Evolutionary conservation across 2,113 vertebrate species (phyloP).

Genomic region (Acrocephalus kingi): DNA sequence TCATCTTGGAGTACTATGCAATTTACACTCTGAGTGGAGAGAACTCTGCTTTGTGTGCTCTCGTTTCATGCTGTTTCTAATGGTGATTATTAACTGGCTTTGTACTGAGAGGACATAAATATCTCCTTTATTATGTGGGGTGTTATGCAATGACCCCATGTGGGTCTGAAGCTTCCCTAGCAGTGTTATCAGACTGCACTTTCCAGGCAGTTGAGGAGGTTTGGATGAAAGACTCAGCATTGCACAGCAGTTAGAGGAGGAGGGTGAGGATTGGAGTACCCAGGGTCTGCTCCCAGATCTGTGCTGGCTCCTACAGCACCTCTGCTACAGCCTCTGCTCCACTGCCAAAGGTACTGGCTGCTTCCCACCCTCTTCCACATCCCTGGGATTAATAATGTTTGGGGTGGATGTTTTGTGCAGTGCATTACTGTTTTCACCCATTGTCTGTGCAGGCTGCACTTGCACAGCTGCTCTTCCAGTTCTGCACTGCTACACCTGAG

Average conservation of each 20-base stretch:
- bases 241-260: not conserved
- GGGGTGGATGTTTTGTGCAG: not conserved
- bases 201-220: not conserved
- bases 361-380: not conserved
- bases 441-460: not conserved
- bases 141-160: not conserved
- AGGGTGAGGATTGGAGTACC: not conserved
- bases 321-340: not conserved
- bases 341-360: not conserved
- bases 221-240: not conserved
- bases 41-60: slow-evolving; percentile 34
- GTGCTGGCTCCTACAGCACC: not conserved
- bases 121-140: slow-evolving; percentile 17
- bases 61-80: not conserved
- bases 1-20: not conserved
- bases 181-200: not conserved
- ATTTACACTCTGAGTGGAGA: slow-evolving; percentile 22
- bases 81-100: slow-evolving; percentile 44
- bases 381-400: not conserved
- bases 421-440: not conserved
- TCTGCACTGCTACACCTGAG: not conserved
- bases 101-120: slow-evolving; percentile 34
- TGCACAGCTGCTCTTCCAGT: not conserved
- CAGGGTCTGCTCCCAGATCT: not conserved
- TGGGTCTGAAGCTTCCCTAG: not conserved